phyloP scores from a whole-genome alignment of 2,113 vertebrate species.

The Sapayoa aenigma region DNA sequence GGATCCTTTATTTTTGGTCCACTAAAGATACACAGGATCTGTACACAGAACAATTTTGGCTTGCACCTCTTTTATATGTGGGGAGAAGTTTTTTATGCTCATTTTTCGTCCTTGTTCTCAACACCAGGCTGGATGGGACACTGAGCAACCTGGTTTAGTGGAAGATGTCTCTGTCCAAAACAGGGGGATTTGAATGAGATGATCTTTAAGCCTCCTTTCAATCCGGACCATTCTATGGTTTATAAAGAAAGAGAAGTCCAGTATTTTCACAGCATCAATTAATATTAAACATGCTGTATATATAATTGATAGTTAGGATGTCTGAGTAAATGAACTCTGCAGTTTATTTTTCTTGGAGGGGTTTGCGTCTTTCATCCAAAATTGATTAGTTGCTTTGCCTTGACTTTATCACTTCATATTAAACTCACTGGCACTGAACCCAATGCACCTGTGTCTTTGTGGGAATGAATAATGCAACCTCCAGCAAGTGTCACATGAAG shows the following conservation, averaged over 20 bases:
- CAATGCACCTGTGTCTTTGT: neutral
- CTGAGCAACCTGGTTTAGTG: neutral
- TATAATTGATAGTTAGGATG: neutral
- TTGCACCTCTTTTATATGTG: neutral
- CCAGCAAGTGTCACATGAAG: neutral
- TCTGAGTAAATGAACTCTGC: neutral
- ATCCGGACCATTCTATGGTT: neutral
- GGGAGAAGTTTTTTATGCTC: neutral
- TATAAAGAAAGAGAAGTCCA: neutral
- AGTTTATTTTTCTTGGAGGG: conserved; percentile 12
- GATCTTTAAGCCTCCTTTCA: neutral
- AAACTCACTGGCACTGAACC: conserved; percentile 19
- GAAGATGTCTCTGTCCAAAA: neutral
- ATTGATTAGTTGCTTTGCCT: conserved; percentile 6
- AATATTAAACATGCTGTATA: neutral
- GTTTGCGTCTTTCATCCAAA: neutral
- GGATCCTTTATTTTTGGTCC: neutral
- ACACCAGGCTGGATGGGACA: neutral
- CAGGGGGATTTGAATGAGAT: neutral
- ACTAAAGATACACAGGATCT: neutral
- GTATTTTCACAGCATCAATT: neutral
- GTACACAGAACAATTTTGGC: neutral
- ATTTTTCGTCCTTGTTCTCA: neutral
- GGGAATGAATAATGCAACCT: neutral
- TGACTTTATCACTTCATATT: neutral